phyloP scores from a whole-genome alignment of 2,888 invertebrate genomes.

The Ophraella communa region DNA sequence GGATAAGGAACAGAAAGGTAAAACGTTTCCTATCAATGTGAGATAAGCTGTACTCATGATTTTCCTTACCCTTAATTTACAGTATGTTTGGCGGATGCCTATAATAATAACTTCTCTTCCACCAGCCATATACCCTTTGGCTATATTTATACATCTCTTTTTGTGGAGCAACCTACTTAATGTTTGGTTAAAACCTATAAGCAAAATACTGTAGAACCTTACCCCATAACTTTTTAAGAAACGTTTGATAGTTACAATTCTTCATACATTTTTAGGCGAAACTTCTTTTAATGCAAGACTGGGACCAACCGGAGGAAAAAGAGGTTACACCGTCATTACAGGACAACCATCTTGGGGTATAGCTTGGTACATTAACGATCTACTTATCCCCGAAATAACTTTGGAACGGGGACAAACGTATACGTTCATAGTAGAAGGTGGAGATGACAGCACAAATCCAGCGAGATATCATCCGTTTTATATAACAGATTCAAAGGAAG shows the following conservation, averaged over 20 bases:
- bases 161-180: no score
- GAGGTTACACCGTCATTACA: slow-evolving; percentile 82
- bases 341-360: slow-evolving; percentile 87
- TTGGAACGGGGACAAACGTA: slow-evolving; percentile 88
- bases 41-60: no score
- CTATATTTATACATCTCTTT: no score
- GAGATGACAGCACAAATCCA: slow-evolving; percentile 78
- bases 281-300: slow-evolving; percentile 75
- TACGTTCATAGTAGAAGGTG: slow-evolving; percentile 86
- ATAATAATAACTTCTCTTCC: not conserved
- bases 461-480: slow-evolving; percentile 91
- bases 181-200: no score
- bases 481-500: slow-evolving; percentile 85
- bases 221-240: no score
- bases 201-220: no score
- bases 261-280: slow-evolving; percentile 61
- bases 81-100: no score
- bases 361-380: slow-evolving; percentile 92
- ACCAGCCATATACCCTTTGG: no score
- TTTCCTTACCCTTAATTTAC: no score
- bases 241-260: no score
- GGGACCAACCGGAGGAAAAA: slow-evolving; percentile 82
- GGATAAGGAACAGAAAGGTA: no score
- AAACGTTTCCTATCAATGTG: no score
- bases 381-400: slow-evolving; percentile 86